Evolutionary conservation across 1,140 invertebrate genomes (phyloP), one percentile per base, ranked within the genome.

Genomic region (Calephelis virginiensis): DNA sequence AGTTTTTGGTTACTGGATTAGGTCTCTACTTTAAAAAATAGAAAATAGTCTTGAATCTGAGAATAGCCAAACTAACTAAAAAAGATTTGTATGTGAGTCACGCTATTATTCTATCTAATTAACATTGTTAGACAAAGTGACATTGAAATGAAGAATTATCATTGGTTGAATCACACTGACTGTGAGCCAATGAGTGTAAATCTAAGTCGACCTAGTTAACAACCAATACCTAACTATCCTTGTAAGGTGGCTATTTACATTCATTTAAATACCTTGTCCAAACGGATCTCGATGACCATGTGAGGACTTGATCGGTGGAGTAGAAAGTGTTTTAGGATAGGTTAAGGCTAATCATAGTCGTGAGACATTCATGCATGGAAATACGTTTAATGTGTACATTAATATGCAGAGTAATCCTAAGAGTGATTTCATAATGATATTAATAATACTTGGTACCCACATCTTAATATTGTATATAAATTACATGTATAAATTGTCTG

Each of bases 221-320:
- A 59, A 28, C 53, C 53, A 59, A 59, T 59, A 59, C 53, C 53
- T 59, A 59, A 37, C 17, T 59, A 59, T 59, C 53, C 53, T 59
- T 59, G 53, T 59, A 59, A 59, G 53, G 53, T 59, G 28, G 53
- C 7, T 59, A 59, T 59, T 59, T 59, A 59, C 53, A 59, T 59
- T 59, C 28, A 59, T 59, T 59, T 59, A 59, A 59, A 59, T 59
- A 59, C 53, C 53, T 59, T 8, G 53, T 59, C 37, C 12, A 43
- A 43, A 37, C 53, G 53, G 53, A 59, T 59, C 53, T 59, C 28
- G 53, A 28, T 38, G 53, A 37, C 53, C 53, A 59, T 59, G 53
- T 59, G 53, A 37, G 53, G 53, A 59, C 53, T 59, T 59, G 53
- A 38, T 59, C 53, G 12, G 53, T 14, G 28, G 10, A 59, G 53